Evolutionary conservation across 2,797 vertebrate species (phyloP).

Genomic region (Molossus molossus): DNA sequence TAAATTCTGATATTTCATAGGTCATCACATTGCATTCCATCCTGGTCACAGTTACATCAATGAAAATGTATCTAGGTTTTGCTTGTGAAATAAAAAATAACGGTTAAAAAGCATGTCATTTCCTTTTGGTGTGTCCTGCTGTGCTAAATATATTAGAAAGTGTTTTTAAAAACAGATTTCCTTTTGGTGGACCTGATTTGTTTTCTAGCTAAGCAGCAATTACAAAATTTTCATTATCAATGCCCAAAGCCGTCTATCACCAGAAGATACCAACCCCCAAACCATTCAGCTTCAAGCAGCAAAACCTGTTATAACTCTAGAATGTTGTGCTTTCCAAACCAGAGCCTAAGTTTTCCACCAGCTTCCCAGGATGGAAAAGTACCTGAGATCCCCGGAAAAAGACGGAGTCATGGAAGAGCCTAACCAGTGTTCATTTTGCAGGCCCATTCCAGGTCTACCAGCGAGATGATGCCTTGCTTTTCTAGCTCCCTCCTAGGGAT

Average conservation of each 20-base stretch:
- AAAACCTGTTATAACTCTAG: conserved; percentile 81
- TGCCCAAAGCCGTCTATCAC: conserved; percentile 84
- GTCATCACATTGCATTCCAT: conserved; percentile 70
- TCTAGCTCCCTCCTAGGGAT: not conserved
- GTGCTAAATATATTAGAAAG: conserved; percentile 63
- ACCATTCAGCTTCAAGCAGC: conserved; percentile 81
- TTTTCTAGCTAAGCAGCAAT: conserved; percentile 80
- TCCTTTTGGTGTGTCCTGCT: conserved; percentile 65
- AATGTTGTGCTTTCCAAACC: conserved; percentile 83
- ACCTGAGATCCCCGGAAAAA: not conserved
- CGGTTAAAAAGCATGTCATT: conserved; percentile 78
- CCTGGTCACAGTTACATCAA: conserved; percentile 67
- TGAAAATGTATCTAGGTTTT: conserved; percentile 74
- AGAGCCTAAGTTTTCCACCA: conserved; percentile 81
- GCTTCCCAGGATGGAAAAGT: conserved; percentile 77
- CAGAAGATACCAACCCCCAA: conserved; percentile 80
- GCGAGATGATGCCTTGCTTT: not conserved
- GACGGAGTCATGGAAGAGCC: not conserved
- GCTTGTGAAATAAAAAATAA: conserved; percentile 74
- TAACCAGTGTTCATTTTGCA: not conserved
- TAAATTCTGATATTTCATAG: conserved; percentile 83
- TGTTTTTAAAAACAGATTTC: conserved; percentile 58
- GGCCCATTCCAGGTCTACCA: not conserved
- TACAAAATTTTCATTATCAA: conserved; percentile 84
- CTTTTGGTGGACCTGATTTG: conserved; percentile 74